Evolutionary conservation across 2,888 invertebrate species (phyloP), one percentile per base, ranked within the genome.

Genomic region (Lepidocyrtoides sp.): DNA sequence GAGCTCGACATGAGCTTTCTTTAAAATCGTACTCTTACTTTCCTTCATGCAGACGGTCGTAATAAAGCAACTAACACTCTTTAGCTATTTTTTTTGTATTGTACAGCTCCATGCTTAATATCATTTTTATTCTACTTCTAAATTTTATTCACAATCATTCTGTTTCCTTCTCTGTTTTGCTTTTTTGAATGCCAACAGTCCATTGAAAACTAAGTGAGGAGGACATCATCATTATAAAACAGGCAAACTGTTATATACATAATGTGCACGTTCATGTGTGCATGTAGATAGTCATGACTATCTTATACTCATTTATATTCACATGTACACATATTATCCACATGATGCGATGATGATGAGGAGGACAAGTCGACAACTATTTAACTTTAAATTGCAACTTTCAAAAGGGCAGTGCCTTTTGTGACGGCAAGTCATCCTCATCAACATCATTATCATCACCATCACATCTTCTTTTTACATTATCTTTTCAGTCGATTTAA

Each of bases 371-470:
- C 57, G 81, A 82, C 41, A 82, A 89, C 44, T 82, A 82, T 82
- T 82, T 89, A 83, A 82, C 75, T 89, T 88, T 88, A 89, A 82
- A 89, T 89, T 89, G 60, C 82, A 81, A 57, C 89, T 89, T 89
- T 89, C 89, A 89, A 89, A 83, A 75, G 89, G 89, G 89, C 89
- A 89, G 89, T 89, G 72, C 89, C 89, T 89, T 72, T 79, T 75
- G 54, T 54, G 79, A 79, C 57, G 32, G 79, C 79, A 79, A 54
- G 79, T 54, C 79, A 79, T 57, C 57, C 48, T 77, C 77, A 77
- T 77, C 77, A 51, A 26, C 54, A 79, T 79, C 79, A 79, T 54
- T 54, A 32, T 79, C 26, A 54, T 17, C 17, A 32, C 29, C 72
- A 48, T 23, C 72, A 44, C 72, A 48, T 72, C 44, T 72, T 41